These are phyloP conservation scores for Maconellicoccus hirsutus DNA, from an alignment of 1,140 invertebrate species.

Conservation along the genomic window DNA sequence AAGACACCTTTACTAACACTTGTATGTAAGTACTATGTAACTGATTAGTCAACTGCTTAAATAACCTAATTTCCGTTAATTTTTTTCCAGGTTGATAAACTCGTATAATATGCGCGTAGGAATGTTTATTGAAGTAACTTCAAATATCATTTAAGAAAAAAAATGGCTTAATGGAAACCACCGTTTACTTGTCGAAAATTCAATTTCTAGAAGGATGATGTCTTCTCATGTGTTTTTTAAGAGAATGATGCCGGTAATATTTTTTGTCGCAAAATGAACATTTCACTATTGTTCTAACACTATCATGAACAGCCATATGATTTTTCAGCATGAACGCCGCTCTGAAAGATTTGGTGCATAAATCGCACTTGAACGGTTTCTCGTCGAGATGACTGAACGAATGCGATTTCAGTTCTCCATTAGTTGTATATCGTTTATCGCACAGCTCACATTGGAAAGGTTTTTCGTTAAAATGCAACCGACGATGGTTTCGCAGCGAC, in stretches of 20 bases:
- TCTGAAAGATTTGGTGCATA: conserved; percentile 27
- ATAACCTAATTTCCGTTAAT: too few relatives aligned
- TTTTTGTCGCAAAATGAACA: not conserved
- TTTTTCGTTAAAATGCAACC: not conserved
- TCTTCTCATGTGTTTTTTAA: not conserved
- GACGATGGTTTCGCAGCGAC: not conserved
- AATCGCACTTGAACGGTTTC: not conserved
- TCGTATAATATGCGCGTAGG: too few relatives aligned
- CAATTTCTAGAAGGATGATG: too few relatives aligned
- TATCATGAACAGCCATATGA: not conserved
- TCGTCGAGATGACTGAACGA: not conserved
- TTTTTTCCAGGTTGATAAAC: too few relatives aligned
- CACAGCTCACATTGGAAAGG: not conserved
- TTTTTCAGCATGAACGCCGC: conserved; percentile 14
- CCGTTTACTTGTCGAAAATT: too few relatives aligned
- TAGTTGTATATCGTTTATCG: conserved; percentile 26
- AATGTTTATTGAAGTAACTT: too few relatives aligned
- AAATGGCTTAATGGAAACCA: too few relatives aligned
- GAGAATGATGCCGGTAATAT: not conserved
- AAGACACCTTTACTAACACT: too few relatives aligned
- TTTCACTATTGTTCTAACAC: not conserved
- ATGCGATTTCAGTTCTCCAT: not conserved
- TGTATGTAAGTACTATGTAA: too few relatives aligned
- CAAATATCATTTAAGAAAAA: too few relatives aligned
- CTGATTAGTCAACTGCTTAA: too few relatives aligned